Evolutionary conservation across 2,888 invertebrate genomes (phyloP), one percentile per base, ranked within the genome.

Genomic region (Tortricodes alternella): DNA sequence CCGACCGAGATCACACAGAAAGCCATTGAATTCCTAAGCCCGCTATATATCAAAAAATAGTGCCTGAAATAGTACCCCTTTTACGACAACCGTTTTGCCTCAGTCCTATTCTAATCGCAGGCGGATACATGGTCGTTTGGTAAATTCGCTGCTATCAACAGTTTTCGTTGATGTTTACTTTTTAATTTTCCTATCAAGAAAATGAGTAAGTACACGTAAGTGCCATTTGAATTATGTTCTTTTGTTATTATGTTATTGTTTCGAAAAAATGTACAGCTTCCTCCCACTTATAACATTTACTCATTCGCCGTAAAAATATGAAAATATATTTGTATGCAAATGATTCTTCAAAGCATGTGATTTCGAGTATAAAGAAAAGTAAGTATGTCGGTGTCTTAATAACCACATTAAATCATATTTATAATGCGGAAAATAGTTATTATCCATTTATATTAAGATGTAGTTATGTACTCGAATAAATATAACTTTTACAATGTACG

Each of bases 401-500:
- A 81, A 80, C 76, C 80, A 80, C 82, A 80, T 83, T 83, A 80
- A 80, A 84, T 78, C 84, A 85, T 89, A 89, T 90, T 89, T 89
- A 89, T 89, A 87, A 76, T 73, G 84, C 85, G 85, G 84, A 86
- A 84, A 80, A 87, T 89, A 89, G 85, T 83, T 86, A 86, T 85
- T 87, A 86, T 89, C 83, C 84, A 87, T 87, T 86, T 87, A 84
- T 86, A 83, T 84, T 91, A 91, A 90, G 90, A 80, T 90, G 90
- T 91, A 91, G 90, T 89, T 91, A 91, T 91, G 87, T 91, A 91
- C 91, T 91, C 90, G 89, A 91, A 91, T 91, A 91, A 91, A 91
- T 90, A 87, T 90, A 89, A 90, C 87, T 89, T 90, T 90, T 90
- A 84, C 85, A 84, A 85, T 78, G 73, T 62, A 59, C 61, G 66